Base-by-base conservation (phyloP, 1,140 invertebrate species). In the Brachionus plicatilis region DNA sequence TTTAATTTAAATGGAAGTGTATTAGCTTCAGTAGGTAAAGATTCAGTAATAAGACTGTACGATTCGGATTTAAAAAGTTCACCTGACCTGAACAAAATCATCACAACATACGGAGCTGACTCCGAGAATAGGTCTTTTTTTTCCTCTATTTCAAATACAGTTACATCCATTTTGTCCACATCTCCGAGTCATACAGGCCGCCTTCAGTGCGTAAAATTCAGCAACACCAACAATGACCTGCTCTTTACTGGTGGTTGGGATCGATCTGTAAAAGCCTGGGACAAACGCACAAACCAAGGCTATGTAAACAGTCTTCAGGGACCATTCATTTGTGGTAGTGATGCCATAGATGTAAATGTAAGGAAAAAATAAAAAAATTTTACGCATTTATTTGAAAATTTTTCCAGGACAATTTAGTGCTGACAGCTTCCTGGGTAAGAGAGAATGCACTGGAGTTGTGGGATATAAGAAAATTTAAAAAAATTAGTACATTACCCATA, bases 341-440 rank as follows among this genome's bases (percentile, higher is more conserved):
- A 82, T 68, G 79, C 79, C n/a, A 82, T 82, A 17, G 79, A 82
- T 68, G 20, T 68, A 11, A 82, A 82, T 68, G 68, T 72, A 72
- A n/a, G 11, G 8, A n/a, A 37, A 70, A 70, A 20, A 41, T 45
- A 37, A 41, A 72, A 41, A 29, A 27, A 1, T 0, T 29, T 14
- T 0, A 29, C 4, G 3, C 27, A 29, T 29, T 29, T 68, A 29
- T 14, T 72, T 43, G 0, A 17, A 41, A 29, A 29, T 7, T 37
- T 68, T 72, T 37, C 14, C 14, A 72, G 68, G 79, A 82, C 24
- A 24, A 68, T 41, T 68, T 82, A 20, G 79, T 82, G 24, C 9
- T 82, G 53, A 82, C 79, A 60, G 79, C 79, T 37, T 82, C 79
- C 7, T 82, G 79, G 79, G 60, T 82, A 0, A 82, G 50, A 47